Conservation (phyloP, 2,113 vertebrate species). For the Periophthalmus modestus region DNA sequence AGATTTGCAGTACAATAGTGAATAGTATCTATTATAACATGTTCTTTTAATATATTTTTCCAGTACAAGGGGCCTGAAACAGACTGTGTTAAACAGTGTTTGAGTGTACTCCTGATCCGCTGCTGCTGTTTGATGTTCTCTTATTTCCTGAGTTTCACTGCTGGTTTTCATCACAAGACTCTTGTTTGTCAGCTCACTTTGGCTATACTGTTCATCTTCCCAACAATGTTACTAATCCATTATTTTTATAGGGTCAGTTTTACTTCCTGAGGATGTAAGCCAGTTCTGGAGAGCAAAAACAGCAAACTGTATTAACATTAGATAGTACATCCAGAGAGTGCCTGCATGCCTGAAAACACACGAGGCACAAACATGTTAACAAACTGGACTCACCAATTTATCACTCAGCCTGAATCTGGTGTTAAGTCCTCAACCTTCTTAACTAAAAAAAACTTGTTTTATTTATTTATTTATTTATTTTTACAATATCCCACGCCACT, state of each 20-base stretch:
- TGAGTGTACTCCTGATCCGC: neutral
- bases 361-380: no score
- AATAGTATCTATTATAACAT: neutral
- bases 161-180: neutral
- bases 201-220: constrained; percentile 1
- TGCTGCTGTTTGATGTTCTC: neutral
- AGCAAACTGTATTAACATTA: neutral
- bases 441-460: no score
- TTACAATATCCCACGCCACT: no score
- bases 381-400: no score
- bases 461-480: no score
- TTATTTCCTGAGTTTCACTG: neutral
- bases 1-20: no score
- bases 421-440: neutral
- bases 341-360: no score
- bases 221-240: neutral
- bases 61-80: neutral
- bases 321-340: neutral
- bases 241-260: neutral
- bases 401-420: neutral
- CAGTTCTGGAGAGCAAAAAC: neutral
- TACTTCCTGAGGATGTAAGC: neutral
- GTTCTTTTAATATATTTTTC: no score
- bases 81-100: neutral
- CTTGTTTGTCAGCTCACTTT: neutral